Base-by-base conservation (phyloP, 2,797 vertebrate species). In the Dicrostonyx torquatus region DNA sequence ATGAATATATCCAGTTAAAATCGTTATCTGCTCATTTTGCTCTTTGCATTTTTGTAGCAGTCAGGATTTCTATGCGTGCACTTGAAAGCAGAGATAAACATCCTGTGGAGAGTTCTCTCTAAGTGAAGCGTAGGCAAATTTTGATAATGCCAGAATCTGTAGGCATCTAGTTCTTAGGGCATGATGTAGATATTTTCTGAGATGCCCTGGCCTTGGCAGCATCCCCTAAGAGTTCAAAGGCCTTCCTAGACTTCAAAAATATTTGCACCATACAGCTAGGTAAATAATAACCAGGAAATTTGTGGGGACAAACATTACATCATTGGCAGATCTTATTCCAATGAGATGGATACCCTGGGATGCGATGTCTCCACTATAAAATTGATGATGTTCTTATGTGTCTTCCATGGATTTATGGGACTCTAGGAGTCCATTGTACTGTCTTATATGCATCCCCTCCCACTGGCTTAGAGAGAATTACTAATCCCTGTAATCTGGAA, bases 1-100 rank as follows among this genome's bases (percentile, higher is more conserved):
- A 84, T 86, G 92, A 91, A 91, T 24, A 8, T 45, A 1, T 80
- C 13, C 0, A 75, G 62, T 84, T n/a, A 75, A 96, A 96, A 90
- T 89, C 50, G 24, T 5, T 4, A 60, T 53, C 9, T 84, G 9
- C 77, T 0, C 12, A 76, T 90, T 93, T 82, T 94, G 1, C 2
- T 90, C 3, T 26, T 86, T 90, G 31, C 90, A 77, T 92, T 96
- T 95, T 91, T 92, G 1, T 0, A n/a, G 87, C 5, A 90, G 20
- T 70, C 58, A 4, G 0, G 0, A 62, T 13, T 92, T 83, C 14
- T 70, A 72, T 80, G 73, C 3, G 45, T 72, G 68, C 1, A 31
- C 64, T 76, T 94, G 40, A 90, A 92, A 89, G 82, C n/a, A 0
- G 15, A 82, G 5, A 10, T 75, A 92, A 75, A 5, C 3, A 89